These are phyloP conservation scores for Tolmerus cingulatus DNA, from an alignment of 2,888 invertebrate genomes.

Conservation along the genomic window DNA sequence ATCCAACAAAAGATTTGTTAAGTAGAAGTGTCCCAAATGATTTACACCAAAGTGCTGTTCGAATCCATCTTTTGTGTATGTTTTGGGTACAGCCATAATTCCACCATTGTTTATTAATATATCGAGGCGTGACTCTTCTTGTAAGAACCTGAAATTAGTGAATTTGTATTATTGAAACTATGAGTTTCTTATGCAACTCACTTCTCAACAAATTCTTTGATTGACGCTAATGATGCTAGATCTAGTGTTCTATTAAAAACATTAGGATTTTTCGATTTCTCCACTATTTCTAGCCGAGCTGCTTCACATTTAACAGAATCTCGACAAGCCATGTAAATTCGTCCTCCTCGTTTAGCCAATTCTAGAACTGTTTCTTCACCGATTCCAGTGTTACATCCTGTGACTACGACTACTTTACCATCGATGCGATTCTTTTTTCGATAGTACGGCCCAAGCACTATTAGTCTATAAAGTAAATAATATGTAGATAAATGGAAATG, in stretches of 20 bases:
- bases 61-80: conserved; percentile 62
- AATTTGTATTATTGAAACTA: neutral
- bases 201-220: conserved; percentile 65
- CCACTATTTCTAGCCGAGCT: conserved; percentile 72
- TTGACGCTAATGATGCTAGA: conserved; percentile 62
- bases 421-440: conserved; percentile 60
- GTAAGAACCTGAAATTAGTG: neutral
- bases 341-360: conserved; percentile 75
- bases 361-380: conserved; percentile 74
- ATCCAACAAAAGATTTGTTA: conserved; percentile 66
- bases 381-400: conserved; percentile 80
- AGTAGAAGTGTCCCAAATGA: conserved; percentile 67
- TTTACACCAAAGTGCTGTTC: conserved; percentile 66
- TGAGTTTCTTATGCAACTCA: neutral
- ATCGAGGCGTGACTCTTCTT: conserved; percentile 31
- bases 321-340: conserved; percentile 54
- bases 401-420: conserved; percentile 72
- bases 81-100: conserved; percentile 56
- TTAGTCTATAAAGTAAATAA: neutral
- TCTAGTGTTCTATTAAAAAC: conserved; percentile 67
- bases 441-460: conserved; percentile 42
- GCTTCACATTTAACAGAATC: conserved; percentile 18
- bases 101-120: conserved; percentile 50
- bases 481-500: neutral
- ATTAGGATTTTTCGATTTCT: conserved; percentile 74